phyloP scores from a whole-genome alignment of 2,113 vertebrate genomes.

The Paramisgurnus dabryanus region DNA sequence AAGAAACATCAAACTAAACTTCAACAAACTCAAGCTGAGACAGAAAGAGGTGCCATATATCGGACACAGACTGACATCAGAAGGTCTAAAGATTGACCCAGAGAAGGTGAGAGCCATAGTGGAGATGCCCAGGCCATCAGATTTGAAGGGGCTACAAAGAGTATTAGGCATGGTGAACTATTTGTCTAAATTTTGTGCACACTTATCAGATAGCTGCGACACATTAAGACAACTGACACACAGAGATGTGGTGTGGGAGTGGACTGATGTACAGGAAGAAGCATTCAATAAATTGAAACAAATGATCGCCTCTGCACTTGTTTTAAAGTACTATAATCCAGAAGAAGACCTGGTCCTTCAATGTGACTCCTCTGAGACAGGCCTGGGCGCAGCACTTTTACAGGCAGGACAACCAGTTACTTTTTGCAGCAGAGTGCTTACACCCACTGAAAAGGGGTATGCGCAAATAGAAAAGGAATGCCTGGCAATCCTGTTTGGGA shows the following conservation, averaged over 20 bases:
- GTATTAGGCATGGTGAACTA: constrained; percentile 26
- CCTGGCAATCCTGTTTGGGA: constrained; percentile 31
- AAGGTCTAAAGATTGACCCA: constrained; percentile 24
- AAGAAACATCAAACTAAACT: constrained; percentile 18
- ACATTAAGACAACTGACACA: constrained; percentile 24
- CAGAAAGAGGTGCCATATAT: constrained; percentile 29
- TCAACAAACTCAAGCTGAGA: constrained; percentile 18
- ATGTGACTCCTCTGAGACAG: constrained; percentile 12
- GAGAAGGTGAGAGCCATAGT: constrained; percentile 24
- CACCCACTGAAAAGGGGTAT: constrained; percentile 37
- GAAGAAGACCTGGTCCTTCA: neutral
- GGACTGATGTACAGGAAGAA: constrained; percentile 4
- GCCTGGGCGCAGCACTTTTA: constrained; percentile 11
- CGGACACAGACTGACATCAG: constrained; percentile 24
- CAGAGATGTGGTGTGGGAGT: constrained; percentile 24
- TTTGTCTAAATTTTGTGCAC: constrained; percentile 22
- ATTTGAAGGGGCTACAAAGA: constrained; percentile 24
- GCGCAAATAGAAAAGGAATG: constrained; percentile 49
- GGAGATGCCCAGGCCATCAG: constrained; percentile 30
- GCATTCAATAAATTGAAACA: constrained; percentile 15
- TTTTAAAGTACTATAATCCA: constrained; percentile 23
- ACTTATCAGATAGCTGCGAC: constrained; percentile 35
- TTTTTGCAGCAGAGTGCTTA: constrained; percentile 29
- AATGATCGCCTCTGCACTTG: constrained; percentile 7
- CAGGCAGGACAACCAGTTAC: constrained; percentile 11